Evolutionary conservation across 2,888 invertebrate genomes (phyloP).

Genomic region (Proisotoma minuta): DNA sequence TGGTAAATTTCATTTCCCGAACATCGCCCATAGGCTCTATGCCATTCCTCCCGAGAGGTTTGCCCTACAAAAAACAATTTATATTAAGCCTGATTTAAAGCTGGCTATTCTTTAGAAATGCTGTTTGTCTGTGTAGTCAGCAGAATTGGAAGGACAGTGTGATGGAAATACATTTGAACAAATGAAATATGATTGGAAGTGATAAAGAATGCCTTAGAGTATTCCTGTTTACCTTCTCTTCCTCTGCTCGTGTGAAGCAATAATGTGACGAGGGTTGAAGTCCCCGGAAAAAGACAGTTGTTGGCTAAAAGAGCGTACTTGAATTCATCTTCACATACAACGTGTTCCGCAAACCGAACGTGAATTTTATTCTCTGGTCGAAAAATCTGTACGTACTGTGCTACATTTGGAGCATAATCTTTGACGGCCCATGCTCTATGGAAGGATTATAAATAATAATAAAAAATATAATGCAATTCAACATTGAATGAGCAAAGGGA

Average conservation of each 20-base stretch:
- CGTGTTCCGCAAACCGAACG: slow-evolving; percentile 97
- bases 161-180: neutral
- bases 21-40: slow-evolving; percentile 93
- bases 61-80: slow-evolving; percentile 65
- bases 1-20: slow-evolving; percentile 99
- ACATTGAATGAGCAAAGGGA: no score
- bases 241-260: slow-evolving; percentile 94
- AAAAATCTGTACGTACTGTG: slow-evolving; percentile 95
- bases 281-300: slow-evolving; percentile 96
- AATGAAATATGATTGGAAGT: neutral
- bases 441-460: neutral
- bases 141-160: neutral
- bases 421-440: slow-evolving; percentile 97
- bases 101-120: neutral
- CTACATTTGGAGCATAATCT: slow-evolving; percentile 86
- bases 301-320: slow-evolving; percentile 96
- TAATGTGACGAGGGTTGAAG: slow-evolving; percentile 91
- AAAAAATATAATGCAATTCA: no score
- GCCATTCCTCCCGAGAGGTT: slow-evolving; percentile 95
- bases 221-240: slow-evolving; percentile 71
- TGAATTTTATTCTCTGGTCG: slow-evolving; percentile 97
- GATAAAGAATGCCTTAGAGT: neutral
- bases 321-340: slow-evolving; percentile 98
- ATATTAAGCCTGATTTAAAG: neutral
- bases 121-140: neutral